A percentile compares a stretch with the other conserved stretches of the same genome.
Evolutionary conservation across 92 coral and sea anemone species (phyloP).

Genomic region (Galaxea fascicularis): DNA sequence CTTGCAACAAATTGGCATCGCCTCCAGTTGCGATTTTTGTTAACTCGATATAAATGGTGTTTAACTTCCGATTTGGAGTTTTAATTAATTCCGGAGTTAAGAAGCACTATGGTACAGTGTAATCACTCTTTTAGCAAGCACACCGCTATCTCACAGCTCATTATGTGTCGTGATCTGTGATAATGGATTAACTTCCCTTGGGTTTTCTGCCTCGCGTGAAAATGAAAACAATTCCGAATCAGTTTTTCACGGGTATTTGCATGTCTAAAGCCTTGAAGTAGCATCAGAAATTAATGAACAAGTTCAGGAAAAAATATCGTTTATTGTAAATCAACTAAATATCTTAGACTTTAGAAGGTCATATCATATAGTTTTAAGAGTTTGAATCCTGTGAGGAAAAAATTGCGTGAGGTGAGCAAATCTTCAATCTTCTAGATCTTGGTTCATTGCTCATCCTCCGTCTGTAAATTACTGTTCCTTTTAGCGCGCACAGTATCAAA

Average conservation of each 20-base stretch:
- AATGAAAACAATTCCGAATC: not conserved
- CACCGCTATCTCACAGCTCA: constrained; percentile 25
- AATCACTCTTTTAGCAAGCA: constrained; percentile 24
- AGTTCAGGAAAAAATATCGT: too few species aligned
- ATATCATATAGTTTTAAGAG: not conserved
- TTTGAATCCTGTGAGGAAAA: not conserved
- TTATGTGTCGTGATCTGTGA: constrained; percentile 23
- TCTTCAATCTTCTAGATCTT: constrained; percentile 33
- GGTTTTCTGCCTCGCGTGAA: not conserved
- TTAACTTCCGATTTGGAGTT: constrained; percentile 42
- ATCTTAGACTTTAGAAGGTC: not conserved
- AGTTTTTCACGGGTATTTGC: not conserved
- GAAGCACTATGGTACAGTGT: not conserved
- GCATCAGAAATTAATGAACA: not conserved
- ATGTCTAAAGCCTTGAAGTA: not conserved
- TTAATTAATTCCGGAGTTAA: constrained; percentile 26
- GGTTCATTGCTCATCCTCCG: constrained; percentile 1
- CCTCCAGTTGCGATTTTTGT: constrained; percentile 43
- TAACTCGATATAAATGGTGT: constrained; percentile 38
- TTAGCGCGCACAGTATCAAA: constrained; percentile 41
- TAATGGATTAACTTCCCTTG: constrained; percentile 19
- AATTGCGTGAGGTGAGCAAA: constrained; percentile 43
- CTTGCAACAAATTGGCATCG: constrained; percentile 9
- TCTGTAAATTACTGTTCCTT: constrained; percentile 32
- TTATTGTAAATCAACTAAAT: too few species aligned